Conservation (phyloP, 2,797 vertebrate genomes). For the Carduelis carduelis region DNA sequence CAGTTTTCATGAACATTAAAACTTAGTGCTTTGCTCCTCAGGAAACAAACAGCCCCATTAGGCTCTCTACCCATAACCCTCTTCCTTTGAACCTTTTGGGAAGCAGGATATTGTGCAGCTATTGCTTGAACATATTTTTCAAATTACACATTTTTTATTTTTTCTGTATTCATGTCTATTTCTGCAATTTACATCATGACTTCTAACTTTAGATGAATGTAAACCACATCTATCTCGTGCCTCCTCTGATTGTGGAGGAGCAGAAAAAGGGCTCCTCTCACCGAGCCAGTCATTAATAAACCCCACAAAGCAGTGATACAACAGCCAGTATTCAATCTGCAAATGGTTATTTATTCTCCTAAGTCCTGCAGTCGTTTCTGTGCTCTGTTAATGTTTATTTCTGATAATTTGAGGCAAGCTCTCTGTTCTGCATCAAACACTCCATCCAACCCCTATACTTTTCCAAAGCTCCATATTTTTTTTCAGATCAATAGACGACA, state of each 20-base stretch:
- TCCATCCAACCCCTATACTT: background rate
- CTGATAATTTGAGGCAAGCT: constrained; percentile 6
- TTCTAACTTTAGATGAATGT: constrained; percentile 36
- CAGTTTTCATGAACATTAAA: background rate
- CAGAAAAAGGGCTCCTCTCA: background rate
- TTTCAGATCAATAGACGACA: fast-evolving
- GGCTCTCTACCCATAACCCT: background rate
- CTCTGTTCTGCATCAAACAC: background rate
- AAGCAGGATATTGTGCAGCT: background rate
- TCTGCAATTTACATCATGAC: constrained; percentile 10
- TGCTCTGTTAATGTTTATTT: background rate
- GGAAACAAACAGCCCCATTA: background rate
- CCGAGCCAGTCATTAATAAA: background rate
- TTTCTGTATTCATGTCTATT: background rate
- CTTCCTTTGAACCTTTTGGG: background rate
- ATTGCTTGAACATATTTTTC: background rate
- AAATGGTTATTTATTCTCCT: background rate
- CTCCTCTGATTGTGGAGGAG: background rate
- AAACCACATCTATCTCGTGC: background rate
- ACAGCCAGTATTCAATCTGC: constrained; percentile 24
- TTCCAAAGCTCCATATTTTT: background rate
- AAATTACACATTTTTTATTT: background rate
- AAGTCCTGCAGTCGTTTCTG: background rate
- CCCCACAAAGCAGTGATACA: background rate
- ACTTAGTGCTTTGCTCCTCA: background rate